Evolutionary conservation across 1,140 invertebrate genomes (phyloP), one percentile per base, ranked within the genome.

Genomic region (Orius insidiosus): DNA sequence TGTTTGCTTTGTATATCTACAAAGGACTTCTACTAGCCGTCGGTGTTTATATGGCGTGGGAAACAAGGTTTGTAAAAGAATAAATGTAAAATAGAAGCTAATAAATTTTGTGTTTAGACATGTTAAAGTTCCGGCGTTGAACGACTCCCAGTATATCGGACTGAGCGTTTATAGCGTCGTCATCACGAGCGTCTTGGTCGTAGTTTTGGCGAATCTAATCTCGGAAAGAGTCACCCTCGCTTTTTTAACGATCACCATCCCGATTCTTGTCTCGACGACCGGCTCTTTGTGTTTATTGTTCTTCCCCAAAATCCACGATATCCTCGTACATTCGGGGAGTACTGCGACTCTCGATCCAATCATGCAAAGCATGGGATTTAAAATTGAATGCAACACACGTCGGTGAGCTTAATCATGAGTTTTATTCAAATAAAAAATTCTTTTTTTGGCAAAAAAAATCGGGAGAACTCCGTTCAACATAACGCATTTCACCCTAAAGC

Each of bases 1-100:
- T 89, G 11, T 78, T 82, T 31, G 80, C 77, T 0, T 70, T 93
- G 8, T 92, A 92, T 60, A 78, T 77, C 19, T 92, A 90, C 67
- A 92, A 94, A 65, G 85, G 84, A 1, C 65, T 92, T 1, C 64
- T 92, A 7, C 66, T 93, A 0, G 71, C 88, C 9, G 85, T 90
- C 49, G 87, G 86, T 1, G 85, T 92, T 36, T 97, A 95, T 64
- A 84, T 97, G 75, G 93, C 93, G 1, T 98, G 93, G 93, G 90
- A 97, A 68, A 97, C 93, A 9, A 76, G 71, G 71, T 71, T n/a
- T 3, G 41, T 11, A 36, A n/a, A n/a, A 3, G 35, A 24, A 24
- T 24, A 24, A 24, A 24, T 7, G 24, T 4, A 24, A 24, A 24
- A 24, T 4, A 3, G 7, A 24, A 24, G 7, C 24, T 24, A 24